These are phyloP conservation scores for Tursiops truncatus DNA, from an alignment of 2,113 vertebrate genomes.

Conservation along the genomic window DNA sequence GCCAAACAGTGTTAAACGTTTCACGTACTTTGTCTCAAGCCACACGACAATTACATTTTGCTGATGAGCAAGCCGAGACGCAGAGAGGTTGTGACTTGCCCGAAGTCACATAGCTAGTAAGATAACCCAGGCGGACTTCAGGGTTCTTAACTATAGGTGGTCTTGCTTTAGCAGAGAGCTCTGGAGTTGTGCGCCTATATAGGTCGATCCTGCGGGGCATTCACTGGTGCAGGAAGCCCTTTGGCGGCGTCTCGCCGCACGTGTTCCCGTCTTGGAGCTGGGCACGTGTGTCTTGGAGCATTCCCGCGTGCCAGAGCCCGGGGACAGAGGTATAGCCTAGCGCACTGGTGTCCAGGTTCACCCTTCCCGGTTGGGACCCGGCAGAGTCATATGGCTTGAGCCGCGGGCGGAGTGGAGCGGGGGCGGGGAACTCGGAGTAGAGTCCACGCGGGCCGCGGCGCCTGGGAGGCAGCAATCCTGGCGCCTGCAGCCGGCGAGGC, in stretches of 20 bases:
- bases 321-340: constrained; percentile 5
- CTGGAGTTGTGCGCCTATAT: constrained; percentile 19
- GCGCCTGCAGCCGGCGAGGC: constrained; percentile 82
- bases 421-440: constrained; percentile 88
- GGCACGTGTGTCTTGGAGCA: constrained; percentile 70
- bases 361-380: constrained; percentile 78
- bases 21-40: constrained; percentile 11
- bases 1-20: constrained; percentile 7
- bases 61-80: constrained; percentile 55
- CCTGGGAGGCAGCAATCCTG: constrained; percentile 98
- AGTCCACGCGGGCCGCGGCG: constrained; percentile 87
- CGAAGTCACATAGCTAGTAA: neutral
- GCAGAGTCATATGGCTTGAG: constrained; percentile 85
- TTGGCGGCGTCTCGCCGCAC: constrained; percentile 17
- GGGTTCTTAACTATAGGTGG: neutral
- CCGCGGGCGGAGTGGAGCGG: constrained; percentile 87
- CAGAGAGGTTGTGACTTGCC: neutral
- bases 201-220: constrained; percentile 41
- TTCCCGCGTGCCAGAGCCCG: constrained; percentile 55
- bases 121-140: neutral
- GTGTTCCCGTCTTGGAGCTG: constrained; percentile 10
- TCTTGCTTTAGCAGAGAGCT: neutral
- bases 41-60: constrained; percentile 60
- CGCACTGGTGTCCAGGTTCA: constrained; percentile 63
- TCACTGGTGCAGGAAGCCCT: neutral